These are phyloP conservation scores for Orgyia antiqua DNA, from an alignment of 2,888 invertebrate species.

Conservation along the genomic window DNA sequence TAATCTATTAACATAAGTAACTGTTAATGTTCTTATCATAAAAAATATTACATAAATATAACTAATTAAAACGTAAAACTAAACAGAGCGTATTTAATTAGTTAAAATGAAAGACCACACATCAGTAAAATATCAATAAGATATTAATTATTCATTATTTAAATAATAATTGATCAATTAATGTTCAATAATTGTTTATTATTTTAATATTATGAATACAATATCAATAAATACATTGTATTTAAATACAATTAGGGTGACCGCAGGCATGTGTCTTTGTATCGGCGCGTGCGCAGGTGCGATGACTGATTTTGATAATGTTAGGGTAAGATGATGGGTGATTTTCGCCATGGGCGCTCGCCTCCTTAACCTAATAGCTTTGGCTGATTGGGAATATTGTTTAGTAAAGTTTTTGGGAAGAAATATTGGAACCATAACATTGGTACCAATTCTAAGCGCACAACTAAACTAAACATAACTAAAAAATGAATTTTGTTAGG, in stretches of 20 bases:
- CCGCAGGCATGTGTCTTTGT: constrained; percentile 17
- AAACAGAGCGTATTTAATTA: neutral
- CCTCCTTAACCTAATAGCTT: constrained; percentile 4
- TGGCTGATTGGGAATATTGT: constrained; percentile 1
- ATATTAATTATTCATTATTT: neutral
- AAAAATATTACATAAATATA: too few species aligned
- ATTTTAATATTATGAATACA: constrained; percentile 21
- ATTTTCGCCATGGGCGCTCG: constrained; percentile 10
- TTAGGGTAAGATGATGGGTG: constrained; percentile 18
- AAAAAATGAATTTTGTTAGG: too few species aligned
- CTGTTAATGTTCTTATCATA: too few species aligned
- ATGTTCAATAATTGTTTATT: constrained; percentile 2
- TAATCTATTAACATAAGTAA: too few species aligned
- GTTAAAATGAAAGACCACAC: constrained; percentile 20
- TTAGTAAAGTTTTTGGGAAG: neutral
- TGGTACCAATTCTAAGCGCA: too few species aligned
- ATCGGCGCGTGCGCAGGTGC: constrained; percentile 16
- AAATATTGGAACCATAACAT: too few species aligned
- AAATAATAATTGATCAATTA: constrained; percentile 4
- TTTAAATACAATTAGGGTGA: constrained; percentile 25
- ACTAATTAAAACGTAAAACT: neutral
- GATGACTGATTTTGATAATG: constrained; percentile 25
- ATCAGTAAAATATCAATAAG: too few species aligned
- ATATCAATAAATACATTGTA: too few species aligned
- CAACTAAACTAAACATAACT: too few species aligned